These are phyloP conservation scores for Sisor rabdophorus DNA, from an alignment of 2,113 vertebrate species.

Conservation along the genomic window DNA sequence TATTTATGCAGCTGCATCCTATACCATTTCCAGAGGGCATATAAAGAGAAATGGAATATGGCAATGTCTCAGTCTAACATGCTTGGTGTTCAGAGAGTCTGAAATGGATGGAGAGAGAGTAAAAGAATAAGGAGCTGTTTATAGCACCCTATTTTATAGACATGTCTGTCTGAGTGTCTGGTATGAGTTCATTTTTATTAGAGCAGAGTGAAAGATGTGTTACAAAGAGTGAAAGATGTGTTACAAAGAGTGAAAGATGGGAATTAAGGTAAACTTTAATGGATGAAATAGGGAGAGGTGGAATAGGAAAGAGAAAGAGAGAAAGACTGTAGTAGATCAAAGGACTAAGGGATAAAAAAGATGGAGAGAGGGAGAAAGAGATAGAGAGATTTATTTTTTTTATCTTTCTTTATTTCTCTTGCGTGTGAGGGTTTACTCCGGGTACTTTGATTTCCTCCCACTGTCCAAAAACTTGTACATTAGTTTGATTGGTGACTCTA, in stretches of 20 bases:
- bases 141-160: constrained; percentile 2
- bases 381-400: too few relatives aligned
- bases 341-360: constrained; percentile 10
- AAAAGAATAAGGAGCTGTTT: constrained; percentile 16
- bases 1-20: neutral
- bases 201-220: constrained; percentile 23
- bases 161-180: neutral
- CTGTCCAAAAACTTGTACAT: too few relatives aligned
- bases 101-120: constrained; percentile 9
- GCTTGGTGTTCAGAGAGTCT: neutral
- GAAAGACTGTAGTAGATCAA: constrained; percentile 12
- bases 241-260: constrained; percentile 7
- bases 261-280: too few relatives aligned
- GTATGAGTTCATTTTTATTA: constrained; percentile 29
- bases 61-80: neutral
- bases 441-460: too few relatives aligned
- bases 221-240: constrained; percentile 6
- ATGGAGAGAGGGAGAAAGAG: too few relatives aligned
- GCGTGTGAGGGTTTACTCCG: too few relatives aligned
- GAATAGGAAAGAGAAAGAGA: neutral
- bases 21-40: neutral
- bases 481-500: too few relatives aligned
- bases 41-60: constrained; percentile 11
- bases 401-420: too few relatives aligned
- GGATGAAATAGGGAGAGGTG: too few relatives aligned